These are phyloP conservation scores for Andrena haemorrhoa DNA, from an alignment of 2,888 invertebrate genomes.

Conservation along the genomic window DNA sequence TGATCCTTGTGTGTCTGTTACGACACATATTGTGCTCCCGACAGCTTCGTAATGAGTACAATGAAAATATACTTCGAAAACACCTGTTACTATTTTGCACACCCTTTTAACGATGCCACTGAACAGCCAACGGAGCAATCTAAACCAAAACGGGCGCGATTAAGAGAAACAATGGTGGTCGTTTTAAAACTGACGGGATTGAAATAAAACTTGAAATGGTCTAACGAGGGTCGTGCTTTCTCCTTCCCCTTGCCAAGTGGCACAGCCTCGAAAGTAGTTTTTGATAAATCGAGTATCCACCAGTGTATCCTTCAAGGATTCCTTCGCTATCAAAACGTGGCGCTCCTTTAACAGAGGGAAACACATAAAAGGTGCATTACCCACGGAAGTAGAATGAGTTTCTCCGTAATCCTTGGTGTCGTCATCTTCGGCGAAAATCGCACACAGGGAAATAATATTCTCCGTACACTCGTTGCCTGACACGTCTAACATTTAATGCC, in stretches of 20 bases:
- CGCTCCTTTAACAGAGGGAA: not conserved
- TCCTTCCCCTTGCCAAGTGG: not conserved
- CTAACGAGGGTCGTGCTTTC: not conserved
- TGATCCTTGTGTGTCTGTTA: conserved; percentile 33
- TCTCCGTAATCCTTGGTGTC: not conserved
- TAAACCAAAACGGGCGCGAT: not conserved
- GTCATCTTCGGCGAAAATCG: not conserved
- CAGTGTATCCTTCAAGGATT: too few species aligned
- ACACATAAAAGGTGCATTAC: conserved; percentile 3
- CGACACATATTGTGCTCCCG: conserved; percentile 11
- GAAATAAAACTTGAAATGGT: not conserved
- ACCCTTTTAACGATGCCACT: not conserved
- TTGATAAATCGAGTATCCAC: not conserved
- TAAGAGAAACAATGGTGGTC: not conserved
- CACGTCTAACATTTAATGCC: not conserved
- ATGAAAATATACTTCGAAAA: conserved; percentile 1
- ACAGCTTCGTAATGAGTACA: conserved; percentile 28
- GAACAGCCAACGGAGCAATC: not conserved
- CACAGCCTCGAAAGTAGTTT: not conserved
- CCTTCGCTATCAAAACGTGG: not conserved
- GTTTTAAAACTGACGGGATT: not conserved
- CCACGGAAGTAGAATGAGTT: not conserved
- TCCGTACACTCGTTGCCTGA: not conserved
- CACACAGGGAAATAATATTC: not conserved
- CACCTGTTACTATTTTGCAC: conserved; percentile 8